Conservation (phyloP, 2,113 vertebrate genomes). For the Galemys pyrenaicus region DNA sequence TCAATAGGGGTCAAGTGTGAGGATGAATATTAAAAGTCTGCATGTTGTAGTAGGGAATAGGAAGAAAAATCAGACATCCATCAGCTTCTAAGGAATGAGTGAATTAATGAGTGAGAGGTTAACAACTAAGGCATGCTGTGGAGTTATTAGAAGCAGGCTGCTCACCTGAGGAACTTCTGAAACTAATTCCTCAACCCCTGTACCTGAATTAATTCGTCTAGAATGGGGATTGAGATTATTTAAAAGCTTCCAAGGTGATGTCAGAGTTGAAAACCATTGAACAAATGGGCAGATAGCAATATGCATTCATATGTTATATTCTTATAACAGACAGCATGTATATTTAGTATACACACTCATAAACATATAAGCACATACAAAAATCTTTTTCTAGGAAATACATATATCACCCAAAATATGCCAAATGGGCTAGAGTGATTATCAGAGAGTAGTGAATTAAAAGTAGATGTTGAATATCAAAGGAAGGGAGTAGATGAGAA, state of each 20-base stretch:
- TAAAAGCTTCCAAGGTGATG: not conserved
- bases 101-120: not conserved
- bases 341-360: not conserved
- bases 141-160: not conserved
- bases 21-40: not conserved
- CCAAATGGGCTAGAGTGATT: not conserved
- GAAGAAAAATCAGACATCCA: not conserved
- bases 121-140: not conserved
- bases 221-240: not conserved
- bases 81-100: not conserved
- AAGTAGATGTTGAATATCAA: not conserved
- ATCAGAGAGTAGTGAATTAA: not conserved
- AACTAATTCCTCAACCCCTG: not conserved
- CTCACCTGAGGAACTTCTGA: not conserved
- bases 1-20: not conserved
- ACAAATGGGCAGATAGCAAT: not conserved
- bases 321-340: not conserved
- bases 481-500: not conserved
- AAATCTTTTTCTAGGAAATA: not conserved
- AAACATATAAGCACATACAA: not conserved
- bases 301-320: not conserved
- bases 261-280: not conserved
- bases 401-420: not conserved
- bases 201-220: not conserved
- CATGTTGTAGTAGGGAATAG: not conserved